Evolutionary conservation across 2,888 invertebrate species (phyloP).

Genomic region (Caenorhabditis japonica): DNA sequence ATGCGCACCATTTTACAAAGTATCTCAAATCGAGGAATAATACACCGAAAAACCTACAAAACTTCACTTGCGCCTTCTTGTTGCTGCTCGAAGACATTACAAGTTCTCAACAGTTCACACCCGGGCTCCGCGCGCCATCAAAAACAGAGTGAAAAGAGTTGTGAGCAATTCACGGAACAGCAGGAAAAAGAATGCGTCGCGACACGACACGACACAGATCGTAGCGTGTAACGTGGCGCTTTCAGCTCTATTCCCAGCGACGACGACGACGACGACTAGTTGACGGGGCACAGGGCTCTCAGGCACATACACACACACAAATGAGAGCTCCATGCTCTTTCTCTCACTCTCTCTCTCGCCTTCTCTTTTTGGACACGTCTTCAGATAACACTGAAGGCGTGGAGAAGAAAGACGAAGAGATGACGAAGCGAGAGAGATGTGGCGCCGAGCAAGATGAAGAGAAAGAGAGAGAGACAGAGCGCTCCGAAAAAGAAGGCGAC

Average conservation of each 20-base stretch:
- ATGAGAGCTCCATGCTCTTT: too few relatives aligned
- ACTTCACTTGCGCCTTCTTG: slow-evolving; percentile 65
- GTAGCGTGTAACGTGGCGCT: slow-evolving; percentile 4
- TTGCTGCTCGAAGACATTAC: slow-evolving; percentile 55
- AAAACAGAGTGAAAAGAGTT: too few relatives aligned
- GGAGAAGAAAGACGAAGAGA: slow-evolving; percentile 4
- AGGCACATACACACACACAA: slow-evolving; percentile 41
- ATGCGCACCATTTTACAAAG: too few relatives aligned
- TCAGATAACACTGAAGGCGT: slow-evolving; percentile 7
- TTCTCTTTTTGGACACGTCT: too few relatives aligned
- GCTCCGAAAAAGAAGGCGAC: slow-evolving; percentile 1
- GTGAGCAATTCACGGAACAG: too few relatives aligned
- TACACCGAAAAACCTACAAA: slow-evolving; percentile 60
- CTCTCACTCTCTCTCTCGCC: too few relatives aligned
- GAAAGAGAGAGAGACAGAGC: slow-evolving; percentile 17
- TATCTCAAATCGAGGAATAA: too few relatives aligned
- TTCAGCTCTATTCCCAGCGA: not conserved
- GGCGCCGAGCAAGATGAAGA: not conserved
- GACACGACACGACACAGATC: too few relatives aligned
- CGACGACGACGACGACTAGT: slow-evolving; percentile 39
- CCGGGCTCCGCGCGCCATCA: too few relatives aligned
- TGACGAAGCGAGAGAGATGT: too few relatives aligned
- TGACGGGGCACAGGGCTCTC: slow-evolving; percentile 25
- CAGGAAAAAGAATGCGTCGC: too few relatives aligned
- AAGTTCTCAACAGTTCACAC: too few relatives aligned